Base-by-base conservation (phyloP, 2,888 invertebrate genomes). In the Cheilosia impressa region DNA sequence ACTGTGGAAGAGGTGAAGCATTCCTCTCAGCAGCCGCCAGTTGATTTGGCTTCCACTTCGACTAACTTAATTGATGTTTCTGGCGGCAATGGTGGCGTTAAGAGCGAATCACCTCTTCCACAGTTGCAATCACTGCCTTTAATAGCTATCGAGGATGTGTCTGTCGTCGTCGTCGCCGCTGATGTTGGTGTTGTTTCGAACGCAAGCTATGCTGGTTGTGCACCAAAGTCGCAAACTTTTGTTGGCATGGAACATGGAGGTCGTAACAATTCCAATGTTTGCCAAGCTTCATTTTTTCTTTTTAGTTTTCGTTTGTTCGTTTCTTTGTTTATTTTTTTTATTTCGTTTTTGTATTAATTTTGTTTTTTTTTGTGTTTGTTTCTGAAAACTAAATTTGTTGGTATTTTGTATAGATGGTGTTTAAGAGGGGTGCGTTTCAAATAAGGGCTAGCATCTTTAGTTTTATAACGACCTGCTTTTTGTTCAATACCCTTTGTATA, bases 141-240 rank as follows among this genome's bases (percentile, higher is more conserved):
- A 72, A 81, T 85, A 63, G 76, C 81, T 62, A 77, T 81, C 85
- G 77, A 85, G 85, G 85, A 85, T 85, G 81, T 84, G 80, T 75
- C 85, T 81, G 81, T 81, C 62, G 76, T 68, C 76, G 81, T 72
- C 76, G 76, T 43, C 85, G 81, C 71, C 76, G 66, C 69, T 85
- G 85, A 77, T 85, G 81, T 85, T 85, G 85, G 84, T 84, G 79
- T 80, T 80, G 84, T 85, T 85, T 55, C 72, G 66, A 85, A 85
- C 58, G 81, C 85, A 81, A 85, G 85, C 81, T 80, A 80, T 84
- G 80, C 84, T 84, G 84, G 65, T 84, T 81, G 81, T 85, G 85
- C 85, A 85, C 81, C 76, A 81, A 77, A 72, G 62, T 81, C 72
- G 68, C 85, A 85, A 80, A 81, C 72, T 81, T 69, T 81, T 85